Conservation (phyloP, 2,113 vertebrate species). For the Pseudopipra pipra region DNA sequence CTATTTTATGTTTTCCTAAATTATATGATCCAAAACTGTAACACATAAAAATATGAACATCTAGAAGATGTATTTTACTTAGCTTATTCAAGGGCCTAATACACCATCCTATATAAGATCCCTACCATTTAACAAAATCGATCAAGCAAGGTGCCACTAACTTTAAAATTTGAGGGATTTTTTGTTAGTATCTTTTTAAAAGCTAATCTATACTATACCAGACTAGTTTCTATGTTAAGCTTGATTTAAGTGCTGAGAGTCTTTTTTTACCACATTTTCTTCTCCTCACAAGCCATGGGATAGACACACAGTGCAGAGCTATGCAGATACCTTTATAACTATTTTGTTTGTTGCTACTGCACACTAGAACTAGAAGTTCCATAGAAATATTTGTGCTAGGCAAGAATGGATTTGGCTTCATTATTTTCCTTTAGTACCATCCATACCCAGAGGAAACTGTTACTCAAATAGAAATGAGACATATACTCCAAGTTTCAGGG, state of each 20-base stretch:
- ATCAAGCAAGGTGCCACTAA: neutral
- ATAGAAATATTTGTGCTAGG: neutral
- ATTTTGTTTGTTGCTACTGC: neutral
- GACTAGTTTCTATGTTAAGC: neutral
- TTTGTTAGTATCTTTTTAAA: neutral
- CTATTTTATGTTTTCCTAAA: neutral
- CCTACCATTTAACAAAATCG: neutral
- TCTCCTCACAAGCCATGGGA: neutral
- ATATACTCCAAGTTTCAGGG: neutral
- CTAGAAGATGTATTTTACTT: neutral
- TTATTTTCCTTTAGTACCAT: neutral
- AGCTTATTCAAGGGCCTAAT: neutral
- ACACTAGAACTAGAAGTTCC: neutral
- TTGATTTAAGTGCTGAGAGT: neutral
- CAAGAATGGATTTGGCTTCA: neutral
- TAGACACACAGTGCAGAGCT: neutral
- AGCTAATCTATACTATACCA: neutral
- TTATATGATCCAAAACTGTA: neutral
- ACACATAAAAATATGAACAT: neutral
- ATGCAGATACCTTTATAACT: neutral
- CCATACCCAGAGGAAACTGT: neutral
- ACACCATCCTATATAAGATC: neutral
- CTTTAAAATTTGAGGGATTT: neutral
- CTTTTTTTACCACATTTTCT: neutral
- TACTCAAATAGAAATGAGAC: neutral